Base-by-base conservation (phyloP, 92 coral and sea anemone species). In the Zoanthus solanderi region DNA sequence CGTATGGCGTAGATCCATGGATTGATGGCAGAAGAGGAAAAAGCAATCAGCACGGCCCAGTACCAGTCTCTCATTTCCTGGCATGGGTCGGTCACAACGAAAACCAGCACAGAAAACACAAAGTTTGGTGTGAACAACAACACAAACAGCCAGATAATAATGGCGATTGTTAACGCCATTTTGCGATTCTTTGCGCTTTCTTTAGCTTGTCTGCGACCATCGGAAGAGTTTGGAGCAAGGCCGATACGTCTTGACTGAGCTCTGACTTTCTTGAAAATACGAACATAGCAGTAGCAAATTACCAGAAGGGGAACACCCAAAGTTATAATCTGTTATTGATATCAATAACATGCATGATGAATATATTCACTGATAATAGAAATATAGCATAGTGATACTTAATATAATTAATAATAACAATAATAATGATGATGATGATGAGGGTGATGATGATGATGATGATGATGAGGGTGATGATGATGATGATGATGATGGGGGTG, bases 151-250 rank as follows among this genome's bases (percentile, higher is more conserved):
- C n/a, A n/a, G n/a, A n/a, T n/a, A n/a, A n/a, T n/a, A n/a, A n/a
- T n/a, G n/a, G n/a, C n/a, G n/a, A n/a, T n/a, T n/a, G n/a, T n/a
- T n/a, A n/a, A n/a, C 15, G 72, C 72, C 13, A 42, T 79, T 60
- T 79, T 79, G 1, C 45, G 30, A 8, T 79, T 29, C 32, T 63
- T 79, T 42, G 53, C 84, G 16, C 17, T 79, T 57, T 79, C 84
- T 79, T 29, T 56, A 18, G 84, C 84, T 42, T 79, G 84, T 12
- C 23, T n/a, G 29, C 18, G 57, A 58, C 42, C 32, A 18, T 12
- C 63, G 6, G 18, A 9, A 14, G 63, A n/a, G 79, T 1, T 29
- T 11, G 30, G 37, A 48, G 79, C 61, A 15, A 5, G 5, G 7
- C 61, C 37, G 34, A 76, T 76, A 8, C 63, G 16, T 76, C 31